A percentile compares a stretch with the other conserved stretches of the same genome.
These are phyloP conservation scores for Iphiclides podalirius DNA, from an alignment of 2,888 invertebrate genomes.

Conservation along the genomic window DNA sequence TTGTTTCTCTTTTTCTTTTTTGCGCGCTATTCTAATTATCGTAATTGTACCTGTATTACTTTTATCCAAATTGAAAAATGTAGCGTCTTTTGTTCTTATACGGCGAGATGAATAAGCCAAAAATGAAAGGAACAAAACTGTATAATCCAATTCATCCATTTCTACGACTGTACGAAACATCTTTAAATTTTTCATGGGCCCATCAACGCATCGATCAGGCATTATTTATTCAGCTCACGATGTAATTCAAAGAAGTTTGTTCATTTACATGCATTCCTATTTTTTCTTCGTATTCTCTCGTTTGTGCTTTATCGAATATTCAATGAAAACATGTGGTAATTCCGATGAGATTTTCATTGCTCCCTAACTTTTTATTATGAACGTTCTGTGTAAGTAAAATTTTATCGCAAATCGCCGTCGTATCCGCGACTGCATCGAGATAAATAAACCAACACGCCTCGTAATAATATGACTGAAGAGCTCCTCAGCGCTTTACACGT, in stretches of 20 bases:
- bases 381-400: slow-evolving; percentile 27
- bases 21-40: slow-evolving; percentile 10
- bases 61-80: slow-evolving; percentile 18
- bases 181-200: slow-evolving; percentile 67
- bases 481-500: slow-evolving; percentile 24
- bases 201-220: slow-evolving; percentile 71
- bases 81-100: slow-evolving; percentile 32
- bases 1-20: slow-evolving; percentile 5
- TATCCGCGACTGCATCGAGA: slow-evolving; percentile 7
- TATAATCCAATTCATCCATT: slow-evolving; percentile 49
- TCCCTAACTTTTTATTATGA: slow-evolving; percentile 26
- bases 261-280: slow-evolving; percentile 67
- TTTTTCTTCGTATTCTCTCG: slow-evolving; percentile 58
- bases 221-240: slow-evolving; percentile 71
- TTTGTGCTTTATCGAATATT: slow-evolving; percentile 59
- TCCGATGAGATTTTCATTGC: slow-evolving; percentile 38
- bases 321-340: slow-evolving; percentile 46
- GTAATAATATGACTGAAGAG: slow-evolving; percentile 8
- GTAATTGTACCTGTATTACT: slow-evolving; percentile 11
- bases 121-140: slow-evolving; percentile 55
- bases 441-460: slow-evolving; percentile 18
- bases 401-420: slow-evolving; percentile 9
- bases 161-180: slow-evolving; percentile 53
- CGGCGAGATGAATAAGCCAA: slow-evolving; percentile 27
- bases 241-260: slow-evolving; percentile 64